A percentile compares a stretch with the other conserved stretches of the same genome.
Conservation (phyloP, 2,797 vertebrate species). For the Bradypus variegatus region DNA sequence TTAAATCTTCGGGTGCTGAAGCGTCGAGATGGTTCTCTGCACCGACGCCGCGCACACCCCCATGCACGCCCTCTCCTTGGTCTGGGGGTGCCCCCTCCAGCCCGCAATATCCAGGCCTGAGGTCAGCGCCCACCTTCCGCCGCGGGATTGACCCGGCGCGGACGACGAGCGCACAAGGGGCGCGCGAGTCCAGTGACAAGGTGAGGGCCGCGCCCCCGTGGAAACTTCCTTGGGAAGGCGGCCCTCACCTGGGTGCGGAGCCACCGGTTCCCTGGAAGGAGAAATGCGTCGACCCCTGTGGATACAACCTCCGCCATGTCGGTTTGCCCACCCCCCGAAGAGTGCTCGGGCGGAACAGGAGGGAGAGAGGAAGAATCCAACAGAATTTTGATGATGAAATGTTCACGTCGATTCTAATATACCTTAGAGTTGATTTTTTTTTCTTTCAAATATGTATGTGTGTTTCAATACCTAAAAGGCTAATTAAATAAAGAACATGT, state of each 20-base stretch:
- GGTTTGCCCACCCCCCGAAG: background rate
- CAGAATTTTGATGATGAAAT: background rate
- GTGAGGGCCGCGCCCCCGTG: background rate
- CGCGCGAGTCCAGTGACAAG: background rate
- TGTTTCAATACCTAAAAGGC: conserved; percentile 35
- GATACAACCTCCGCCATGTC: background rate
- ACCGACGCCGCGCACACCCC: fast-evolving
- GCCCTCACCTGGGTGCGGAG: background rate
- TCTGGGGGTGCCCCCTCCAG: no score
- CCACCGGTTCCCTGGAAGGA: background rate
- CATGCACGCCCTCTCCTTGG: background rate
- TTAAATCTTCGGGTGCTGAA: no score
- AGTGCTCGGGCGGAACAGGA: background rate
- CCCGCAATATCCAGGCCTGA: fast-evolving
- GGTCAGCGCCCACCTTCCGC: no score
- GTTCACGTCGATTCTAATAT: background rate
- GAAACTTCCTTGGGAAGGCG: background rate
- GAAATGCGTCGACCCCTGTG: background rate
- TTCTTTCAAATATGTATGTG: conserved; percentile 16
- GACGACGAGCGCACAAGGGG: no score
- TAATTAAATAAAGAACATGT: conserved; percentile 60
- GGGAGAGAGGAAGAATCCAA: background rate
- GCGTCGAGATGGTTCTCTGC: background rate
- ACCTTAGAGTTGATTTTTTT: background rate
- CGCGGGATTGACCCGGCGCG: no score